Evolutionary conservation across 1,140 invertebrate species (phyloP).

Genomic region (Trichonephila inaurata): DNA sequence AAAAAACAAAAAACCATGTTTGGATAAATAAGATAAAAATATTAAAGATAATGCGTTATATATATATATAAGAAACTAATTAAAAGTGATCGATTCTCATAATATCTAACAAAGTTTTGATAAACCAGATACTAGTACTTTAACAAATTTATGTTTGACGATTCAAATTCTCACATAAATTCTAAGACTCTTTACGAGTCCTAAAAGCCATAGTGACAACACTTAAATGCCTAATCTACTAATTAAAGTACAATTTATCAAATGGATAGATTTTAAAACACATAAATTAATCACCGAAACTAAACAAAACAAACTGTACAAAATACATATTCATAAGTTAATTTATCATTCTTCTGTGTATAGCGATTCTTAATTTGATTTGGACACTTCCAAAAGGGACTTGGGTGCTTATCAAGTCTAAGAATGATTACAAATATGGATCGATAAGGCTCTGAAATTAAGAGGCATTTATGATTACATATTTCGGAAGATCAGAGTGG

Average conservation of each 20-base stretch:
- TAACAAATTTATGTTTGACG: conserved; percentile 24
- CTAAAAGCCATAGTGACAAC: conserved; percentile 6
- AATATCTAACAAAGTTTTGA: conserved; percentile 2
- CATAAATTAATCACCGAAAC: conserved; percentile 39
- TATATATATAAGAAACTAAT: conserved; percentile 21
- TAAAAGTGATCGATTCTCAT: background rate
- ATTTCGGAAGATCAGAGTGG: background rate
- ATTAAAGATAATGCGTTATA: too few species aligned
- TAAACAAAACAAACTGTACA: conserved; percentile 23
- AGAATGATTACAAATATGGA: background rate
- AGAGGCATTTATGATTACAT: background rate
- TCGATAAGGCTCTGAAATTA: background rate
- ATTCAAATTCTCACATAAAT: conserved; percentile 38
- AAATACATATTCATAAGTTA: conserved; percentile 56
- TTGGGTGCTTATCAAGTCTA: too few species aligned
- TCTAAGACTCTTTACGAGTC: background rate
- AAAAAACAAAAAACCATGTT: too few species aligned
- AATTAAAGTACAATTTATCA: conserved; percentile 50
- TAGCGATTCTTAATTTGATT: conserved; percentile 23
- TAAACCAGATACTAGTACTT: background rate
- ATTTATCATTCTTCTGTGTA: conserved; percentile 20
- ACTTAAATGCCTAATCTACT: conserved; percentile 38
- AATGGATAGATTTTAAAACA: conserved; percentile 46
- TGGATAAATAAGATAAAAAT: too few species aligned
- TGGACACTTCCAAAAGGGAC: background rate